Evolutionary conservation across 2,888 invertebrate genomes (phyloP), one percentile per base, ranked within the genome.

Genomic region (Drosophila merina): DNA sequence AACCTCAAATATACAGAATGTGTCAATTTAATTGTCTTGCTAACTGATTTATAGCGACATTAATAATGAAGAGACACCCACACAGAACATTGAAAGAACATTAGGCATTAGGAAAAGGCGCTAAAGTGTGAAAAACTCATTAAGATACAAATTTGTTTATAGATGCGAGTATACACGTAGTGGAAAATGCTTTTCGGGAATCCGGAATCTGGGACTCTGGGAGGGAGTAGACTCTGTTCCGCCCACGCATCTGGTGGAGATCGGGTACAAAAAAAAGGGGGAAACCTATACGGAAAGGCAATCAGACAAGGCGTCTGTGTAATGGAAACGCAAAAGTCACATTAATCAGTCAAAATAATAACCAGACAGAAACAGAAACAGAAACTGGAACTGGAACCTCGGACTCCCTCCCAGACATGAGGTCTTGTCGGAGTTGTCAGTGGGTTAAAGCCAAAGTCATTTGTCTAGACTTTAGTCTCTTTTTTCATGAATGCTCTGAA

Each of bases 61-160:
- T 67, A 81, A 81, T 73, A 62, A 59, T 67, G 63, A 81, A 75
- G 66, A 67, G 31, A 66, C 67, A 66, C 67, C 52, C 55, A 57
- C 57, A 63, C 47, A 51, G 51, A 52, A 48, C 57, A 57, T 42
- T 48, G 51, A 66, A 66, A 47, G 47, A 52, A 28, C 64, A 63
- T 33, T 54, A 64, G 64, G 9, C 26, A 1, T 2, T 52, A 51
- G 45, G 48, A 54, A 63, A 67, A 68, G 57, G 79, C 79, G 84
- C 69, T 81, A 79, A 80, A 73, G 85, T 80, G 80, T 84, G 84
- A 84, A 80, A 68, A 80, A 84, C 79, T 80, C 81, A 80, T 80
- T 80, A 84, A 81, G 84, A 66, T 79, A 76, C 80, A 80, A 80
- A 76, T 63, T 80, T 80, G 84, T 81, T 81, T 81, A 84, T 76